These are phyloP conservation scores for Pocillopora damicornis DNA, from an alignment of 64 coral and sea anemone species.

Conservation along the genomic window DNA sequence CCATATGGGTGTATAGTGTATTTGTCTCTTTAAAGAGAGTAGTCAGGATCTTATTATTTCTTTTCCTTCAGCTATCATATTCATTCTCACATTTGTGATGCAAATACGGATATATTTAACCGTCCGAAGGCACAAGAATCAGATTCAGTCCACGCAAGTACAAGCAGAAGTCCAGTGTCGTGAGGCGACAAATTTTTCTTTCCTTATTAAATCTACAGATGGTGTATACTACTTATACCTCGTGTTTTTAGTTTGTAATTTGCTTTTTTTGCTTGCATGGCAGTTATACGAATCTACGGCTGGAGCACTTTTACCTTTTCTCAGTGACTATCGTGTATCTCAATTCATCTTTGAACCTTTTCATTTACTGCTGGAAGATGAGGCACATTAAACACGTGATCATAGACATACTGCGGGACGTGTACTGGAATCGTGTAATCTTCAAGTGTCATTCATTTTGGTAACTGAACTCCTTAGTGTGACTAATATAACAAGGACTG, in stretches of 20 bases:
- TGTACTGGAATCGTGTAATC: neutral
- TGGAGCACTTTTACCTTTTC: neutral
- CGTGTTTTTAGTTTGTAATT: neutral
- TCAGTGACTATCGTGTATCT: neutral
- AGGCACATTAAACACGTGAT: neutral
- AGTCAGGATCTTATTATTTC: neutral
- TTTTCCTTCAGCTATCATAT: neutral
- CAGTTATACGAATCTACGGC: too few species aligned
- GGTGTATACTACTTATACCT: constrained; percentile 16
- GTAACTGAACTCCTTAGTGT: too few species aligned
- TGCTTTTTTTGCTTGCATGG: too few species aligned
- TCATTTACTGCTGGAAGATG: too few species aligned
- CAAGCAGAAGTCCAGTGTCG: neutral
- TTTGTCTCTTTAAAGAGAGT: neutral
- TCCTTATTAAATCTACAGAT: neutral
- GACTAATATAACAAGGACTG: too few species aligned
- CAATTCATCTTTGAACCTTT: too few species aligned
- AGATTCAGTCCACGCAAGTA: neutral
- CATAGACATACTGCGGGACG: neutral
- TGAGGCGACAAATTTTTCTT: neutral
- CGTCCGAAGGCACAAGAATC: too few species aligned
- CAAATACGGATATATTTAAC: neutral
- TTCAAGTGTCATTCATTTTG: too few species aligned
- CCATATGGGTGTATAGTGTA: neutral
- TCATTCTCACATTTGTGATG: neutral